Conservation (phyloP, 2,888 invertebrate genomes). For the Polydrusus tereticollis region DNA sequence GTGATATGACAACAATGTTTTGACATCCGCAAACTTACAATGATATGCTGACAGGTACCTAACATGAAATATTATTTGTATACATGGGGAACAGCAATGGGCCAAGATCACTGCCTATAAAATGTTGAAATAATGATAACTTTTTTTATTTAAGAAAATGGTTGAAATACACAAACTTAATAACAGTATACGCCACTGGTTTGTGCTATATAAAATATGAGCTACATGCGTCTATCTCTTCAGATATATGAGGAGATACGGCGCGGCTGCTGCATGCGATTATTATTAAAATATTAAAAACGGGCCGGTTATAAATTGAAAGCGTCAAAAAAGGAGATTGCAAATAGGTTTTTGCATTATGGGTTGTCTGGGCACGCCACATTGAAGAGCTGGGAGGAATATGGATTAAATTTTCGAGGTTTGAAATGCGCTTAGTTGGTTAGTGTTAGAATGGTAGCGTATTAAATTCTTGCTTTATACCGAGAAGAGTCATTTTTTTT, state of each 20-base stretch:
- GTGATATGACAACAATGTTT: too few species aligned
- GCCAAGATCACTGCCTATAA: too few species aligned
- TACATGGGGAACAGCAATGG: too few species aligned
- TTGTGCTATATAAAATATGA: slow-evolving; percentile 22
- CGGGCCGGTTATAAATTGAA: slow-evolving; percentile 46
- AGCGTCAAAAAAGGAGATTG: slow-evolving; percentile 48
- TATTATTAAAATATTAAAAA: slow-evolving; percentile 51
- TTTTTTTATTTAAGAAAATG: too few species aligned
- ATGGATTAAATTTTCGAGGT: neutral
- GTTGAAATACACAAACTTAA: too few species aligned
- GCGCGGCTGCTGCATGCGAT: slow-evolving; percentile 41
- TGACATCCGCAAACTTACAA: too few species aligned
- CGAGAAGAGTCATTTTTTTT: too few species aligned
- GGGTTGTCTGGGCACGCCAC: slow-evolving; percentile 23
- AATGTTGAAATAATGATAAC: too few species aligned
- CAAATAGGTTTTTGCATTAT: slow-evolving; percentile 42
- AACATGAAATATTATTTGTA: too few species aligned
- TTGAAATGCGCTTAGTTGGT: neutral
- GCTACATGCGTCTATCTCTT: slow-evolving; percentile 42
- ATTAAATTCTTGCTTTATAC: too few species aligned
- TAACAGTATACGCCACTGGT: slow-evolving; percentile 30
- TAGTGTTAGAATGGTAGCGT: too few species aligned
- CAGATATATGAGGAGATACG: slow-evolving; percentile 44
- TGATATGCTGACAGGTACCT: too few species aligned
- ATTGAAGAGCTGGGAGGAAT: slow-evolving; percentile 20